phyloP scores from a whole-genome alignment of 2,797 vertebrate species.

The Miopithecus talapoin region DNA sequence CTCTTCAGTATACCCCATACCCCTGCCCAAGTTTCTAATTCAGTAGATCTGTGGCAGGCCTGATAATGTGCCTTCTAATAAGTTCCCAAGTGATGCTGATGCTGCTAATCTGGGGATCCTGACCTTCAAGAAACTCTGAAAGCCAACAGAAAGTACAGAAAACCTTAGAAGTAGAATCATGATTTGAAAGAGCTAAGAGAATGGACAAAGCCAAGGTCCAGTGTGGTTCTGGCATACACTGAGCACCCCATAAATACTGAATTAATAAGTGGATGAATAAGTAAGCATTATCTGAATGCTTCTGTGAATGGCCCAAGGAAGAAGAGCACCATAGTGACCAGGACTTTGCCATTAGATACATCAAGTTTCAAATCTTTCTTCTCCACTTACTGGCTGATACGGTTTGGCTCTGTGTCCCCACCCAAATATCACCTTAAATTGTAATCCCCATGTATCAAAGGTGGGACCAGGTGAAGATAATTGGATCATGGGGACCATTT shows the following conservation, averaged over 20 bases:
- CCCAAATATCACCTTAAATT: background rate
- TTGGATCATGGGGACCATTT: background rate
- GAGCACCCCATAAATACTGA: background rate
- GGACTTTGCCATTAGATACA: background rate
- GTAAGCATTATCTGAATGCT: background rate
- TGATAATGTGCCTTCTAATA: background rate
- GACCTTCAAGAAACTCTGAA: background rate
- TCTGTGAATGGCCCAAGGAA: background rate
- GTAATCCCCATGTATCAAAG: background rate
- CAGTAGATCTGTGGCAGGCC: background rate
- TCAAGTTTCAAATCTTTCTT: background rate
- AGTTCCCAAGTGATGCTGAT: background rate
- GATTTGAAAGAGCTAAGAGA: background rate
- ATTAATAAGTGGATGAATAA: background rate
- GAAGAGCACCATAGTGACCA: background rate
- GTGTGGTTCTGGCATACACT: background rate
- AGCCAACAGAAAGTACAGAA: background rate
- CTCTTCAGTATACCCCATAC: background rate
- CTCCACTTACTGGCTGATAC: background rate
- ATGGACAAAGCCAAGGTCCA: background rate
- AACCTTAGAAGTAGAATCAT: background rate
- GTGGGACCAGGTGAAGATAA: background rate
- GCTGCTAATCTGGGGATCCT: background rate
- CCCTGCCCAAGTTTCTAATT: background rate
- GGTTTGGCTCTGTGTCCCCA: background rate